These are phyloP conservation scores for Panorpa germanica DNA, from an alignment of 2,888 invertebrate species.

Conservation along the genomic window DNA sequence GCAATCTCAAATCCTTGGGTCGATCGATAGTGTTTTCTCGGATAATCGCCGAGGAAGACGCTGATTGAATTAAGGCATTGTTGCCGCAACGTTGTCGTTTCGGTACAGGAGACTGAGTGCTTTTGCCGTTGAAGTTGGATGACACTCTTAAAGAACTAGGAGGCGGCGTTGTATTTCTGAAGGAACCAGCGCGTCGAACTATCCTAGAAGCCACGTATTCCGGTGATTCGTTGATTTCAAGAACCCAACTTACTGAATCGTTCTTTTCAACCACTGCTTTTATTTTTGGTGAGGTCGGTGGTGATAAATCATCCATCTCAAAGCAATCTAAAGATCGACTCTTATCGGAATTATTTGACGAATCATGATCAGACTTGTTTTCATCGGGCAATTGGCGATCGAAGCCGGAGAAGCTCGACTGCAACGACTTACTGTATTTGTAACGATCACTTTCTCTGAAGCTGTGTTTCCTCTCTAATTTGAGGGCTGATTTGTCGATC, in stretches of 20 bases:
- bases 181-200: conserved; percentile 43
- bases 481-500: too few species aligned
- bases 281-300: conserved; percentile 52
- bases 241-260: conserved; percentile 72
- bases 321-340: conserved; percentile 19
- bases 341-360: too few species aligned
- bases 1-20: conserved; percentile 18
- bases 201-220: conserved; percentile 52
- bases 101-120: conserved; percentile 18
- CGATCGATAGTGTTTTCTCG: conserved; percentile 20
- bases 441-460: too few species aligned
- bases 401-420: too few species aligned
- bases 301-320: conserved; percentile 25
- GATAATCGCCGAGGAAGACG: conserved; percentile 29
- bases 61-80: conserved; percentile 26
- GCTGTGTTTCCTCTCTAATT: too few species aligned
- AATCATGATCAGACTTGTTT: too few species aligned
- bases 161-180: conserved; percentile 31
- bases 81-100: conserved; percentile 23
- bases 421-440: too few species aligned
- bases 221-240: conserved; percentile 55
- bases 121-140: conserved; percentile 19
- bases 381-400: too few species aligned
- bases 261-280: conserved; percentile 72
- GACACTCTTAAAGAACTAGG: conserved; percentile 8